Conservation (phyloP, 2,113 vertebrate genomes). For the Morone chrysops region DNA sequence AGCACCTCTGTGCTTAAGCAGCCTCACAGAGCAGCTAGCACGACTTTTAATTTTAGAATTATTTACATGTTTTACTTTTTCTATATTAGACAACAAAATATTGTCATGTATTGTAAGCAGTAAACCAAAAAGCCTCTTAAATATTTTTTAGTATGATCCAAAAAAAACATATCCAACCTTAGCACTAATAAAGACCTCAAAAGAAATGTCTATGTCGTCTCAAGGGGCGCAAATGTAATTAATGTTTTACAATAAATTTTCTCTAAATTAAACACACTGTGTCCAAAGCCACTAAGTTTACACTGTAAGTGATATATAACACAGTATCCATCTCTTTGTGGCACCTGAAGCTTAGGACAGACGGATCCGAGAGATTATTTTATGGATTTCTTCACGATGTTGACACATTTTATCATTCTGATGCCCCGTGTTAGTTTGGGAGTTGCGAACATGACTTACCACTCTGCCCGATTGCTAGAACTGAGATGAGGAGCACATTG, state of each 20-base stretch:
- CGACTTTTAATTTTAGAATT: not conserved
- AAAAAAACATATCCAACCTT: not conserved
- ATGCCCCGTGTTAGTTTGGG: conserved; percentile 24
- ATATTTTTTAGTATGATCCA: not conserved
- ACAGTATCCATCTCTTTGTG: conserved; percentile 25
- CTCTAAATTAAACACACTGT: not conserved
- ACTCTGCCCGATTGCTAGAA: conserved; percentile 22
- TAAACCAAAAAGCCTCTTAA: not conserved
- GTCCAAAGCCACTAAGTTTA: conserved; percentile 8
- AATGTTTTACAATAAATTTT: conserved; percentile 1
- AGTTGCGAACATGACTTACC: conserved; percentile 43
- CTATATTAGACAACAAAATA: not conserved
- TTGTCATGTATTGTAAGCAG: no score
- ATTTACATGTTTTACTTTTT: not conserved
- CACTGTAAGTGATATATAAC: conserved; percentile 27
- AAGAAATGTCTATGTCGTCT: not conserved
- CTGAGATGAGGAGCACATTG: conserved; percentile 35
- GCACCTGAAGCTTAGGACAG: conserved; percentile 7
- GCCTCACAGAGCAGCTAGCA: not conserved
- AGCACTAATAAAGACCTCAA: not conserved
- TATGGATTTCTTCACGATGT: conserved; percentile 54
- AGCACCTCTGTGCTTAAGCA: not conserved
- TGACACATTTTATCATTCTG: conserved; percentile 56
- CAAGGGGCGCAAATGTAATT: not conserved
- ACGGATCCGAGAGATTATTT: conserved; percentile 54